These are phyloP conservation scores for Brachyptera putata DNA, from an alignment of 2,888 invertebrate species.

Conservation along the genomic window DNA sequence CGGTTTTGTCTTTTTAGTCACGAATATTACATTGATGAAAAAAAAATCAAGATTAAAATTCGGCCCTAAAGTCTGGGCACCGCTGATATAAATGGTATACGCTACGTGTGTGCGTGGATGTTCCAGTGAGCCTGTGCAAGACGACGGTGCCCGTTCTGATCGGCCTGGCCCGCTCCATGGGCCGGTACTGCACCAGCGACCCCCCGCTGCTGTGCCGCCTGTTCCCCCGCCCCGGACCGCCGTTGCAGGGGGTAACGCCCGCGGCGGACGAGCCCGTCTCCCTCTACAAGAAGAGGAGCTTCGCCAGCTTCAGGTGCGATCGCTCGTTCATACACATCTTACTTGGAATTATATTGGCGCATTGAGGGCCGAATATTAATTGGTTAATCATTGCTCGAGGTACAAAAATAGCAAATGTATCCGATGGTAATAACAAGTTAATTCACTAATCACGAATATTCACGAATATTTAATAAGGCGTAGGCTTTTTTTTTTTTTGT, in stretches of 20 bases:
- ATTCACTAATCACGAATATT: no score
- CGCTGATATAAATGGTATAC: no score
- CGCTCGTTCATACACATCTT: not conserved
- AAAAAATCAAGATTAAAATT: no score
- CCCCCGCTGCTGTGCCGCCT: slow-evolving; percentile 78
- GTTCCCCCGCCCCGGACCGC: slow-evolving; percentile 75
- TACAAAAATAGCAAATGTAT: no score
- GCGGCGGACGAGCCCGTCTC: slow-evolving; percentile 30
- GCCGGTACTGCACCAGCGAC: slow-evolving; percentile 74
- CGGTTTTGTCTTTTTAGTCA: no score
- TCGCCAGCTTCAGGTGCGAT: slow-evolving; percentile 44
- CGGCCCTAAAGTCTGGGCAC: no score
- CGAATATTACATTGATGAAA: no score
- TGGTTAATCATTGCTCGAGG: no score
- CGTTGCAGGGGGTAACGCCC: slow-evolving; percentile 52
- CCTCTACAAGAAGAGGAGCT: slow-evolving; percentile 42
- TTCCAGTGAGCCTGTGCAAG: slow-evolving; percentile 70
- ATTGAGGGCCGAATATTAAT: no score
- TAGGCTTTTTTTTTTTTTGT: no score
- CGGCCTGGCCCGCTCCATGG: slow-evolving; percentile 86
- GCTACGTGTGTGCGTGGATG: not conserved
- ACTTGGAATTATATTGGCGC: not conserved
- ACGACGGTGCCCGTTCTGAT: slow-evolving; percentile 81
- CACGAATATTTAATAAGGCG: no score
- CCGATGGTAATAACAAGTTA: no score